Evolutionary conservation across 2,797 vertebrate species (phyloP), one percentile per base, ranked within the genome.

Genomic region (Gambelia wislizenii): DNA sequence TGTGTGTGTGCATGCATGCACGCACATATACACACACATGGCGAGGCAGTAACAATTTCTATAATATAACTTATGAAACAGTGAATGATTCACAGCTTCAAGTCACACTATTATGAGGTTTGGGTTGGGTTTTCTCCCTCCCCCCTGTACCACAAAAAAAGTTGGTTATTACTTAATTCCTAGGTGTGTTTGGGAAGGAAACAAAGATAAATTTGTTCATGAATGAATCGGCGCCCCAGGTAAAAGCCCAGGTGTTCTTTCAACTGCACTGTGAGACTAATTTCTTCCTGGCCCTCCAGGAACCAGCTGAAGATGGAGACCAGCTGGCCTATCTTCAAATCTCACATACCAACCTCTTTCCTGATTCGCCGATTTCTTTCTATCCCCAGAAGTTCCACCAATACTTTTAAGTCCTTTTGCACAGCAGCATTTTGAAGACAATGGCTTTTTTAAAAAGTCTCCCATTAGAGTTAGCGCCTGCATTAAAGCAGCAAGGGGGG

Each of bases 231-330:
- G 93, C 93, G 97, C 97, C 97, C 95, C 96, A 96, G 96, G 96
- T 97, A 96, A 97, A 96, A 90, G 92, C 93, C 96, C 97, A 97
- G 96, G 97, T 97, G 97, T 96, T 96, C 96, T 97, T 97, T 97
- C 95, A 96, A 97, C 95, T 95, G 92, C 87, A 92, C 95, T 89
- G 95, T 97, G 97, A 97, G 96, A 97, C 97, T 97, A 97, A 97
- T 97, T 97, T 96, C 96, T 97, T 97, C 97, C 97, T 97, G 96
- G 94, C 96, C 96, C 94, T 94, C 94, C 96, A 96, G 97, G 95
- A 96, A 94, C 92, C 96, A 97, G 96, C 95, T 97, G 96, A 96
- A 95, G 95, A 91, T 77, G 89, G 83, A 93, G 94, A 92, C 95
- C 96, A 97, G 96, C 96, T 97, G 96, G 94, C 92, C 33, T 96